A percentile compares a stretch with the other conserved stretches of the same genome.
phyloP scores from a whole-genome alignment of 1,140 invertebrate genomes.

The Pogonomyrmex californicus region DNA sequence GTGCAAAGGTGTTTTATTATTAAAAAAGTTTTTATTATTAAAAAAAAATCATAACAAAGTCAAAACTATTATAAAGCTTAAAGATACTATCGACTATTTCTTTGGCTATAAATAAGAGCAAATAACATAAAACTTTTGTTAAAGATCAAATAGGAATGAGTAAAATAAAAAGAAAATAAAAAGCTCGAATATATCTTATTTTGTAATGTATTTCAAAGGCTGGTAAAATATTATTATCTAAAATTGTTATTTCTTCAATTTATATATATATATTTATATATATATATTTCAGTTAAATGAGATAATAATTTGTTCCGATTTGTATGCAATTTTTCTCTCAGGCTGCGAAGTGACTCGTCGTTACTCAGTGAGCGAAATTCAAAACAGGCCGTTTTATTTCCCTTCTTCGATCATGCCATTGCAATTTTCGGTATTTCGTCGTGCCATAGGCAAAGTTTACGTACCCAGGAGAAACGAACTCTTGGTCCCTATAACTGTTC shows the following conservation, averaged over 20 bases:
- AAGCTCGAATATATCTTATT: not conserved
- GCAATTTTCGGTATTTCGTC: constrained; percentile 43
- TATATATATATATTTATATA: not conserved
- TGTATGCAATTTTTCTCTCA: constrained; percentile 67
- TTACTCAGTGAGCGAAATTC: constrained; percentile 51
- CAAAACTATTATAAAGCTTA: too few species aligned
- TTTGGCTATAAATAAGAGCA: not conserved
- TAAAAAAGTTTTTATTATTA: not conserved
- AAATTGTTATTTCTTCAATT: constrained; percentile 13
- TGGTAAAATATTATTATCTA: constrained; percentile 22
- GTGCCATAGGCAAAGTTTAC: constrained; percentile 45
- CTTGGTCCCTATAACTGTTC: constrained; percentile 80
- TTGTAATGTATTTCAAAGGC: not conserved
- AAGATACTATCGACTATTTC: constrained; percentile 33
- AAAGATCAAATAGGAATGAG: constrained; percentile 10
- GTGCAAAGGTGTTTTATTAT: too few species aligned
- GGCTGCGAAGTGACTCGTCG: constrained; percentile 62
- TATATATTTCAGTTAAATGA: constrained; percentile 6
- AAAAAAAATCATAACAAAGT: not conserved
- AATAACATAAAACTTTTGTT: constrained; percentile 35
- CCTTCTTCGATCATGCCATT: constrained; percentile 18
- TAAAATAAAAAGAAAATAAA: not conserved
- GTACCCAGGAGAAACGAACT: constrained; percentile 75
- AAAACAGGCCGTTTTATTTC: constrained; percentile 41
- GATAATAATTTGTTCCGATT: constrained; percentile 6